These are phyloP conservation scores for Oryctolagus cuniculus DNA, from an alignment of 2,113 vertebrate species.

Conservation along the genomic window mOryCun1.1 NC_091448.1:11192501-11193000, in stretches of 20 bases:
- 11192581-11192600: too few species aligned
- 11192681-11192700: too few species aligned
- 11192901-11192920: background rate
- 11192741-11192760: background rate
- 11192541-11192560: too few species aligned
- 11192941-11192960: background rate
- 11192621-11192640: too few species aligned
- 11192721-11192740: background rate
- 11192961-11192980: background rate
- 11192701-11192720: background rate
- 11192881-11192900: background rate
- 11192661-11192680: too few species aligned
- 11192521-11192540: too few species aligned
- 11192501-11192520: too few species aligned
- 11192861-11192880: background rate
- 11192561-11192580: too few species aligned
- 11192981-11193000: background rate
- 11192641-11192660: too few species aligned
- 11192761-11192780: background rate
- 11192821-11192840: background rate
- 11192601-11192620: too few species aligned
- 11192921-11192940: background rate
- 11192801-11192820: background rate
- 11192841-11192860: background rate
- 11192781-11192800: background rate